phyloP scores from a whole-genome alignment of 35 echinoderm and acorn worm species.

The Heliocidaris tuberculata region DNA sequence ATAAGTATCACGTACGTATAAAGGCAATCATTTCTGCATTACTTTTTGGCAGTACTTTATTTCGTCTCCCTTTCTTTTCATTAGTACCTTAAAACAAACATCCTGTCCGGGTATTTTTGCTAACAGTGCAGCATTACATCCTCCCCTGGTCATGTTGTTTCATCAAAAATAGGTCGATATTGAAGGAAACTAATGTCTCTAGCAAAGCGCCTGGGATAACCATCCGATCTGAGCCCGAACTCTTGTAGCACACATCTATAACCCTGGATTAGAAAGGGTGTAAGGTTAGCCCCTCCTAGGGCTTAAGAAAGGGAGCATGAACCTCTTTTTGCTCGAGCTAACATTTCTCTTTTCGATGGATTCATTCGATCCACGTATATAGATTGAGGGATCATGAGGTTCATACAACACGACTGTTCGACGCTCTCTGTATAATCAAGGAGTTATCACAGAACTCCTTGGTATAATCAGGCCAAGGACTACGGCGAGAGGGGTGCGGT shows the following conservation, averaged over 20 bases:
- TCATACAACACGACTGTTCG: background rate
- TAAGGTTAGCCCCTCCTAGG: background rate
- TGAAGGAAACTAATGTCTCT: background rate
- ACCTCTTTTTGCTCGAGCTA: background rate
- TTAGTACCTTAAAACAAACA: background rate
- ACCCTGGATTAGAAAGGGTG: background rate
- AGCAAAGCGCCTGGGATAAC: background rate
- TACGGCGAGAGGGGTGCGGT: background rate
- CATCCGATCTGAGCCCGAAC: background rate
- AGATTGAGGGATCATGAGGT: background rate
- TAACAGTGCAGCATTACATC: background rate
- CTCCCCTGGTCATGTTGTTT: background rate
- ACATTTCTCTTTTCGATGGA: background rate
- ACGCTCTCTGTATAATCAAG: background rate
- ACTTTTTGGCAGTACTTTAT: no score
- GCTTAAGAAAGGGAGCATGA: background rate
- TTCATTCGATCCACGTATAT: background rate
- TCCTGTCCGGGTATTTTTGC: background rate
- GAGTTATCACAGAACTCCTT: no score
- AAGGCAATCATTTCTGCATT: no score
- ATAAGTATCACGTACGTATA: no score
- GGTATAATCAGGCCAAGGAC: background rate
- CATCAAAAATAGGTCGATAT: conserved; percentile 18
- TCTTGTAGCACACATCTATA: background rate
- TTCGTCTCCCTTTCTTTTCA: background rate